Percentiles rank a stretch among this genome's conserved stretches.
Evolutionary conservation across 2,113 vertebrate species (phyloP).

Genomic region (Spermophilus dauricus): DNA sequence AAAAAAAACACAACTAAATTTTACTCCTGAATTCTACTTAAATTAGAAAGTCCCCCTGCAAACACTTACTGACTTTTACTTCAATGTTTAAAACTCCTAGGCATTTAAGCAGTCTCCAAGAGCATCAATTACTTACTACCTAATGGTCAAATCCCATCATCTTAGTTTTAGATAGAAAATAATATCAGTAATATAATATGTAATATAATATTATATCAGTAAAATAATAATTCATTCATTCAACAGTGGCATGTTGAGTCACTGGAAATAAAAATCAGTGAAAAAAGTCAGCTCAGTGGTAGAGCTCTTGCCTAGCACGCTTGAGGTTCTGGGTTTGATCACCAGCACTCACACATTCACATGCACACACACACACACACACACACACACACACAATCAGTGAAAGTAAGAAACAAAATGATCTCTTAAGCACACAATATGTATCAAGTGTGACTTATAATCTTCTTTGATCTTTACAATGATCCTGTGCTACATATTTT

Average conservation of each 20-base stretch:
- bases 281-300: not conserved
- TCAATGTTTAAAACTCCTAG: conserved; percentile 48
- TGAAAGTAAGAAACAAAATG: not conserved
- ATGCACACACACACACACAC: too few relatives aligned
- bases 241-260: not conserved
- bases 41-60: not conserved
- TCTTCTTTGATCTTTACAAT: not conserved
- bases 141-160: conserved; percentile 53
- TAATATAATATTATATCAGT: not conserved
- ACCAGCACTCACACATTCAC: not conserved
- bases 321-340: not conserved
- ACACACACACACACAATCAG: not conserved
- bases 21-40: not conserved
- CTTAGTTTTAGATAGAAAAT: conserved; percentile 37
- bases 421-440: not conserved
- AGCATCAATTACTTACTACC: conserved; percentile 63
- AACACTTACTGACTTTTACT: not conserved
- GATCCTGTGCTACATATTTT: not conserved
- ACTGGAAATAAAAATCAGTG: not conserved
- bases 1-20: not conserved
- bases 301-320: not conserved
- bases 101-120: conserved; percentile 44
- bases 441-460: not conserved
- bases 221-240: conserved; percentile 36
- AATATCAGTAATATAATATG: not conserved